A percentile compares a stretch with the other conserved stretches of the same genome.
phyloP scores from a whole-genome alignment of 2,888 invertebrate species.

The Lysandra bellargus region DNA sequence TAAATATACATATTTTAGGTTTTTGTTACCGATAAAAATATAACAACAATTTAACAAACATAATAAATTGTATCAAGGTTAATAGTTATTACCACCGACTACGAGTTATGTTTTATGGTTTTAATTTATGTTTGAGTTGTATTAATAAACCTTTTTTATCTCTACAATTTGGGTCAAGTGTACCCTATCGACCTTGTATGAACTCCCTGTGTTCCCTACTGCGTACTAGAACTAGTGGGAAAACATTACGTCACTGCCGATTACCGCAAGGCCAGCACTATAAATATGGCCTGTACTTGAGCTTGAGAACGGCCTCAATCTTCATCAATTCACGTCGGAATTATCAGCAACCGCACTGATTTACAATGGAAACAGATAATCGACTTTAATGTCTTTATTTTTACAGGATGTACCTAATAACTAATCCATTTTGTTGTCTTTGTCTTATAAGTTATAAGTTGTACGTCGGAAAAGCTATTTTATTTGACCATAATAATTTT shows the following conservation, averaged over 20 bases:
- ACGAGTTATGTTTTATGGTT: too few relatives aligned
- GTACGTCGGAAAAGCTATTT: too few relatives aligned
- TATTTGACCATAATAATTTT: too few relatives aligned
- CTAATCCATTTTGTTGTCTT: background rate
- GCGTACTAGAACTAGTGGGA: constrained; percentile 2
- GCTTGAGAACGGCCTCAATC: constrained; percentile 19
- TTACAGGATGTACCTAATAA: background rate
- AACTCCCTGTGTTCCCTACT: constrained; percentile 8
- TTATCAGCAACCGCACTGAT: background rate
- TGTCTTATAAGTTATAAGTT: too few relatives aligned
- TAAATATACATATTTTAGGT: too few relatives aligned
- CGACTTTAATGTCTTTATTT: background rate
- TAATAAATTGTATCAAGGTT: too few relatives aligned
- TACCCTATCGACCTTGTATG: constrained; percentile 8
- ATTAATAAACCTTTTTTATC: background rate
- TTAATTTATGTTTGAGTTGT: background rate
- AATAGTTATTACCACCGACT: too few relatives aligned
- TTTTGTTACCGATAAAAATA: too few relatives aligned
- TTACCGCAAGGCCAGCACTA: constrained; percentile 19
- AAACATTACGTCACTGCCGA: background rate
- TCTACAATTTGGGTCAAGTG: background rate
- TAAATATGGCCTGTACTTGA: constrained; percentile 18
- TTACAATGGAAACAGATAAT: background rate
- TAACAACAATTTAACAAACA: too few relatives aligned
- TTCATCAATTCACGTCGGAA: constrained; percentile 9